Conservation (phyloP, 2,888 invertebrate genomes). For the Tipula vernalis region DNA sequence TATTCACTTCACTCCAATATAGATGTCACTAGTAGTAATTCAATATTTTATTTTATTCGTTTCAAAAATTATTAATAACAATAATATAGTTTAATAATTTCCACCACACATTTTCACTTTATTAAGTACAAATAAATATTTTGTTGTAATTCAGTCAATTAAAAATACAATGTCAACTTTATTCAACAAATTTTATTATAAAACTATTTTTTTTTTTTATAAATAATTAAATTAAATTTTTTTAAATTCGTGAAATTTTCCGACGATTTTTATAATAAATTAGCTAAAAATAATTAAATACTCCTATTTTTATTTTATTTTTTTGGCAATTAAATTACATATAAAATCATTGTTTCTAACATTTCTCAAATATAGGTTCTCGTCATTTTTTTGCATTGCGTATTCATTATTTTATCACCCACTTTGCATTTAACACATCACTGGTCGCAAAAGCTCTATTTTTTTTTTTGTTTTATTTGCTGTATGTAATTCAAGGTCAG, state of each 20-base stretch:
- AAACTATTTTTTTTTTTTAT: neutral
- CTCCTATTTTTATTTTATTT: neutral
- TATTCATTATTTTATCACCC: neutral
- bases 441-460: neutral
- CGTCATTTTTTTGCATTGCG: neutral
- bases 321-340: neutral
- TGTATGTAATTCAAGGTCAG: neutral
- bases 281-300: neutral
- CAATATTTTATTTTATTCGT: neutral
- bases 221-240: neutral
- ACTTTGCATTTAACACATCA: neutral
- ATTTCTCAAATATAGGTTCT: neutral
- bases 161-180: neutral
- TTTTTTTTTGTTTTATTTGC: neutral
- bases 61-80: neutral
- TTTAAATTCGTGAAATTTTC: neutral
- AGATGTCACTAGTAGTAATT: neutral
- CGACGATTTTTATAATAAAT: neutral
- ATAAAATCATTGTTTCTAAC: neutral
- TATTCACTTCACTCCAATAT: neutral
- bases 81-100: neutral
- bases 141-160: neutral
- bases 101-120: neutral
- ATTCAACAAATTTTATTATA: neutral
- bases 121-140: neutral